phyloP scores from a whole-genome alignment of 2,888 invertebrate species.

The Polyommatus icarus region DNA sequence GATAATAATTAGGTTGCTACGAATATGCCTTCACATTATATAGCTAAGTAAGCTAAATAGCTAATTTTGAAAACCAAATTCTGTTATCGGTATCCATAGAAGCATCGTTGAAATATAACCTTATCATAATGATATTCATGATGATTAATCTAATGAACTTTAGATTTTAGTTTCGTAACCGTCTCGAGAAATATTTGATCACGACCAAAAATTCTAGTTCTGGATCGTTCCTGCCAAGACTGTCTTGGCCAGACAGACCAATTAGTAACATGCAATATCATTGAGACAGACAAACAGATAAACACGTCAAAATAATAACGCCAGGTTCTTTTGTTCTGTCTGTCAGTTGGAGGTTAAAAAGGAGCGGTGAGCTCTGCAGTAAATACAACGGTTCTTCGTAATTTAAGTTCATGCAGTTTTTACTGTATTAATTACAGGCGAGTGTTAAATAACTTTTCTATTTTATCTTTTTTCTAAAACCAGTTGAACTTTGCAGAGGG shows the following conservation, averaged over 20 bases:
- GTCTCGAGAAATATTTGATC: no score
- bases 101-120: no score
- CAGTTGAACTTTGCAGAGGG: conserved; percentile 2
- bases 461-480: conserved; percentile 5
- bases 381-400: not conserved
- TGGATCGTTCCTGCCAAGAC: no score
- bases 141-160: no score
- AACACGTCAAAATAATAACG: no score
- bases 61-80: not conserved
- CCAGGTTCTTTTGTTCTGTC: not conserved
- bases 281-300: no score
- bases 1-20: conserved; percentile 12
- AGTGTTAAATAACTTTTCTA: conserved; percentile 13
- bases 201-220: no score
- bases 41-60: not conserved
- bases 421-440: not conserved
- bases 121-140: no score
- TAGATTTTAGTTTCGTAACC: no score
- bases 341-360: not conserved
- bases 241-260: no score
- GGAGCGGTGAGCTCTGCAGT: not conserved
- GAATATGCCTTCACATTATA: not conserved
- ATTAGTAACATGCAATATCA: no score
- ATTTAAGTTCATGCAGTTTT: not conserved
- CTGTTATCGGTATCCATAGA: not conserved